Evolutionary conservation across 2,113 vertebrate species (phyloP), one percentile per base, ranked within the genome.

Genomic region (Capreolus pygargus): DNA sequence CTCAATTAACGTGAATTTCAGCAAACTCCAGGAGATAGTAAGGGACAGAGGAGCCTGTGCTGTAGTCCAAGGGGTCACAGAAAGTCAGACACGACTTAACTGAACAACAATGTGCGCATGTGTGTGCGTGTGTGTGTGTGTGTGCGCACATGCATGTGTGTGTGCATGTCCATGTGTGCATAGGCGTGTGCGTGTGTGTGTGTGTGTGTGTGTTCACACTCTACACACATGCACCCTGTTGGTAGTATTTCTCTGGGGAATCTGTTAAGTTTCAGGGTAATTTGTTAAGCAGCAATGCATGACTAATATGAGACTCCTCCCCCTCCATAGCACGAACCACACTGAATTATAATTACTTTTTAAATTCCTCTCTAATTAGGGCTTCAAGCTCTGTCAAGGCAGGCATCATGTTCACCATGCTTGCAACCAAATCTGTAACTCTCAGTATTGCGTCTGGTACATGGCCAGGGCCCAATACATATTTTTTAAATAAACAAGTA

Each of bases 141-240:
- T n/a, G n/a, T n/a, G n/a, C n/a, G n/a, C n/a, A n/a, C n/a, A n/a
- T n/a, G n/a, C n/a, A n/a, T n/a, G n/a, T n/a, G n/a, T n/a, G n/a
- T n/a, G n/a, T n/a, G n/a, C n/a, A n/a, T n/a, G n/a, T n/a, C n/a
- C n/a, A n/a, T n/a, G n/a, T 39, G 39, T 39, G 39, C 39, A 39
- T n/a, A n/a, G n/a, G n/a, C 12, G 9, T 9, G 15, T 16, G 6
- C 10, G 15, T 12, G 2, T 1, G 8, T 1, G 19, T 28, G 9
- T 23, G 11, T 23, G 4, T 13, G 19, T 21, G 10, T 27, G 1
- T 23, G 4, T 43, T 43, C 2, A 74, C 12, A 89, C 45, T 33
- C 5, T 7, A 76, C 54, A 74, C 2, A 43, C 47, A 91, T 2
- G n/a, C 8, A n/a, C 17, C 23, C 5, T 61, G 15, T 84, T 85